Evolutionary conservation across 2,797 vertebrate genomes (phyloP).

Genomic region (Avahi laniger): DNA sequence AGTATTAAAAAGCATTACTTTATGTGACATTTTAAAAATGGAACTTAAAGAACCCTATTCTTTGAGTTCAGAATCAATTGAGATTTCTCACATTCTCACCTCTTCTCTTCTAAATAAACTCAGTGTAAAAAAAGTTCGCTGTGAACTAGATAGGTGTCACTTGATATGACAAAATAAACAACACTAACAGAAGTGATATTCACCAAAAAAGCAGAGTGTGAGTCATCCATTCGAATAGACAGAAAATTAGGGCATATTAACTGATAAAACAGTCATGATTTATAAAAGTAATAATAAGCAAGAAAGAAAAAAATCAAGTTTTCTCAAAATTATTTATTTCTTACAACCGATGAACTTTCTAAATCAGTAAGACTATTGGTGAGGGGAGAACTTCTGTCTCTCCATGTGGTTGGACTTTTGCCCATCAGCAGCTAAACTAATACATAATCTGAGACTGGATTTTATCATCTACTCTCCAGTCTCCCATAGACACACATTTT

Average conservation of each 20-base stretch:
- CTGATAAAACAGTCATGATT: not conserved
- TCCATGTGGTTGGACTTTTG: not conserved
- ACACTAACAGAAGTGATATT: constrained; percentile 48
- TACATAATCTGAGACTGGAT: not conserved
- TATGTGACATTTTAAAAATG: not conserved
- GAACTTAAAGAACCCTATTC: not conserved
- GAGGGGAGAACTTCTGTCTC: not conserved
- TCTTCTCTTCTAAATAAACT: constrained; percentile 49
- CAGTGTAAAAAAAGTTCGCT: not conserved
- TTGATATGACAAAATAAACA: constrained; percentile 62
- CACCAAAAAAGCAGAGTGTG: constrained; percentile 1
- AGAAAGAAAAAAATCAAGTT: not conserved
- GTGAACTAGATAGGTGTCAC: constrained; percentile 51
- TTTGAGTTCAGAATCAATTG: constrained; percentile 25
- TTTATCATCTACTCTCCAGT: not conserved
- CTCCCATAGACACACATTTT: not conserved
- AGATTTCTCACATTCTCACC: constrained; percentile 13
- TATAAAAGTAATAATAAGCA: not conserved
- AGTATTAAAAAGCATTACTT: not conserved
- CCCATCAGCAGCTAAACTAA: not conserved
- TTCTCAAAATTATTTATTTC: not conserved
- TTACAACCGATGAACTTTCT: not conserved
- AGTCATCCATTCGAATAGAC: not conserved
- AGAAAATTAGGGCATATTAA: constrained; percentile 45
- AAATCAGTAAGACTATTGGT: not conserved